Evolutionary conservation across 2,113 vertebrate species (phyloP).

Genomic region (Cephalopholis sonnerati): DNA sequence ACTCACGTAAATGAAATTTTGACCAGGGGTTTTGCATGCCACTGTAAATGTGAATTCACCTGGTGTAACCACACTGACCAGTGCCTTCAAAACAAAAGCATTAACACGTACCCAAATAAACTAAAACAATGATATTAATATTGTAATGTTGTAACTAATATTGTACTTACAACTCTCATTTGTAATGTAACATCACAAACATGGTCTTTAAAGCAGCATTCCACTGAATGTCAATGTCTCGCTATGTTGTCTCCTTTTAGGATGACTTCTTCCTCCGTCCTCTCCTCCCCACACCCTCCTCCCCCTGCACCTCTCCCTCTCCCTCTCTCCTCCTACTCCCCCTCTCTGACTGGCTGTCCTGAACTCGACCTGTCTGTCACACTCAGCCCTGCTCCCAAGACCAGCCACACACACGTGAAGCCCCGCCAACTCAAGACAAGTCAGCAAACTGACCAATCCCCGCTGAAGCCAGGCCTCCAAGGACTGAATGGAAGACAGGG

Average conservation of each 20-base stretch:
- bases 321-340: not conserved
- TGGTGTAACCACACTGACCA: too few relatives aligned
- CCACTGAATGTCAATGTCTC: too few relatives aligned
- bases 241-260: slow-evolving; percentile 5
- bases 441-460: not conserved
- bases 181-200: too few relatives aligned
- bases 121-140: too few relatives aligned
- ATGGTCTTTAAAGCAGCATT: too few relatives aligned
- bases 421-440: not conserved
- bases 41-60: too few relatives aligned
- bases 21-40: too few relatives aligned
- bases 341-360: slow-evolving; percentile 41
- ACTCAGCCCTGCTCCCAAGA: slow-evolving; percentile 4
- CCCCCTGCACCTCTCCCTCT: slow-evolving; percentile 12
- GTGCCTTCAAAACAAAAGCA: too few relatives aligned
- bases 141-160: too few relatives aligned
- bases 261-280: slow-evolving; percentile 27
- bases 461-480: not conserved
- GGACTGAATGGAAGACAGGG: not conserved
- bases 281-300: slow-evolving; percentile 36
- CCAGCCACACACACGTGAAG: not conserved
- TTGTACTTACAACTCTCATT: too few relatives aligned
- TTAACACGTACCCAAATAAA: too few relatives aligned
- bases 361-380: slow-evolving; percentile 63
- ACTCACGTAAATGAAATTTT: too few relatives aligned